phyloP scores from a whole-genome alignment of 2,797 vertebrate genomes.

The Sebastes diploproa region DNA sequence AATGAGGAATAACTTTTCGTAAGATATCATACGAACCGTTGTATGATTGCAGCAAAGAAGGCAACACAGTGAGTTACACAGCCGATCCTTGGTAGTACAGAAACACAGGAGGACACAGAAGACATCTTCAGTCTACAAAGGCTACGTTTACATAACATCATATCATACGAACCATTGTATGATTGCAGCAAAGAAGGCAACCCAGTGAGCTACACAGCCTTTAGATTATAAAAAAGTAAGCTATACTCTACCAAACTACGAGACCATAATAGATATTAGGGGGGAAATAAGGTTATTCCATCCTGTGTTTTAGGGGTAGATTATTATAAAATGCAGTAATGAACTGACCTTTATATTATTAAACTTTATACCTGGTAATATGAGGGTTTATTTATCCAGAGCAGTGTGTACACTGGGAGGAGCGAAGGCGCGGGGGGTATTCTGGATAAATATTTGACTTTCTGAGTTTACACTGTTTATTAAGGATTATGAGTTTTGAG shows the following conservation, averaged over 20 bases:
- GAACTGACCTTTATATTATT: conserved; percentile 45
- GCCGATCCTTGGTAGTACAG: too few relatives aligned
- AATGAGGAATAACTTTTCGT: too few relatives aligned
- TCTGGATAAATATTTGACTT: conserved; percentile 71
- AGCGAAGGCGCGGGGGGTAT: background rate
- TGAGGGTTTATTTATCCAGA: conserved; percentile 49
- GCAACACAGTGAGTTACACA: background rate
- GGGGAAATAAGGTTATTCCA: background rate
- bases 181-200: background rate
- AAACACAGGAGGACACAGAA: too few relatives aligned
- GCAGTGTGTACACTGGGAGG: conserved; percentile 22
- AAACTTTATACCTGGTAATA: conserved; percentile 43
- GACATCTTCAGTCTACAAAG: too few relatives aligned
- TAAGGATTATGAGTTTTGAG: conserved; percentile 63
- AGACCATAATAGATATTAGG: background rate
- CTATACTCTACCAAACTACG: background rate
- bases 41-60: background rate
- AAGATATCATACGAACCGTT: background rate
- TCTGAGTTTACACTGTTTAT: conserved; percentile 64
- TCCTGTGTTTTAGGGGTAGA: conserved; percentile 1
- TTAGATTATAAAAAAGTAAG: background rate
- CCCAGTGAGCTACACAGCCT: too few relatives aligned
- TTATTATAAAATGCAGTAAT: conserved; percentile 39
- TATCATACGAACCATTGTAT: background rate
- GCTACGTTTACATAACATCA: too few relatives aligned